A percentile compares a stretch with the other conserved stretches of the same genome.
phyloP scores from a whole-genome alignment of 2,797 vertebrate species.

The Liasis olivaceus region DNA sequence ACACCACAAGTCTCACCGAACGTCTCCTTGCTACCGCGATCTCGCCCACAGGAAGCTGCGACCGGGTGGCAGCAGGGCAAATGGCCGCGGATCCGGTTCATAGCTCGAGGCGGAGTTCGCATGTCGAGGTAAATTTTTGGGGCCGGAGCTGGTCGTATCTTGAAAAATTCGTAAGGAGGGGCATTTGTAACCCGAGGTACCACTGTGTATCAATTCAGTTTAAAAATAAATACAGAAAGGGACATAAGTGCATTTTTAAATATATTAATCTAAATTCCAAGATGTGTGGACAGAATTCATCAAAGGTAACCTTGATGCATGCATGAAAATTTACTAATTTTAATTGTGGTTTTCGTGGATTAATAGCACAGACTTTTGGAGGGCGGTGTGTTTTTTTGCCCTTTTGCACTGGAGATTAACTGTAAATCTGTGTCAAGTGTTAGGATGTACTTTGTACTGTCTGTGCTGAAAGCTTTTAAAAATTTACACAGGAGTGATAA shows the following conservation, averaged over 20 bases:
- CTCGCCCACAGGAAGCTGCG: no score
- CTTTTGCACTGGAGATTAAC: neutral
- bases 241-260: neutral
- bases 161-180: no score
- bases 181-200: no score
- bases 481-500: neutral
- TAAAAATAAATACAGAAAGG: neutral
- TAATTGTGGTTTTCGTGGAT: neutral
- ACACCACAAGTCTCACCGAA: no score
- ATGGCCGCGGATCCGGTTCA: no score
- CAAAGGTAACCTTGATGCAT: neutral
- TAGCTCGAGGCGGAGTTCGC: no score
- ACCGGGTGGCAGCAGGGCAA: no score
- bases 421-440: neutral
- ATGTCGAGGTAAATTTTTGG: no score
- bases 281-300: neutral
- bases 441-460: neutral
- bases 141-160: no score
- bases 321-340: neutral
- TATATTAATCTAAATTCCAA: neutral
- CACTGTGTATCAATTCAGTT: neutral
- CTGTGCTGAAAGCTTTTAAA: neutral
- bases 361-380: neutral
- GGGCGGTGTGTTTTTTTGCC: neutral
- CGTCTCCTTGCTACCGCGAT: no score